phyloP scores from a whole-genome alignment of 2,888 invertebrate genomes.

The Ectropis crepuscularia region DNA sequence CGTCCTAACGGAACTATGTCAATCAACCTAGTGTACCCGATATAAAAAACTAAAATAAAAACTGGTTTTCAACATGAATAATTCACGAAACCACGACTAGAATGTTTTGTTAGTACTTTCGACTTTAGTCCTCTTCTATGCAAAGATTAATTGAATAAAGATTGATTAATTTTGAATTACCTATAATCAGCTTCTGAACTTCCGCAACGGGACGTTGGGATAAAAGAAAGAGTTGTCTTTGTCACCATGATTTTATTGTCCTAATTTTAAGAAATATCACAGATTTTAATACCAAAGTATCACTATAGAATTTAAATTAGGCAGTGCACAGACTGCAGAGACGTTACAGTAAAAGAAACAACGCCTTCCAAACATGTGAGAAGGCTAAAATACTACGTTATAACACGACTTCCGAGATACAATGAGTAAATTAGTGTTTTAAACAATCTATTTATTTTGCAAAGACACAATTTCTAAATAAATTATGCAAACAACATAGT shows the following conservation, averaged over 20 bases:
- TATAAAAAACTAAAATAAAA: constrained; percentile 9
- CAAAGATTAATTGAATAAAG: not conserved
- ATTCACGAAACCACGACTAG: not conserved
- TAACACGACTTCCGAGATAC: constrained; percentile 24
- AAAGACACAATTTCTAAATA: not conserved
- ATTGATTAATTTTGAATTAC: not conserved
- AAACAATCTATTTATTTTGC: constrained; percentile 9
- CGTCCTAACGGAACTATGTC: constrained; percentile 4
- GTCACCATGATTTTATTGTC: constrained; percentile 75
- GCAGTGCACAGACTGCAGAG: constrained; percentile 67
- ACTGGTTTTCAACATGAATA: not conserved
- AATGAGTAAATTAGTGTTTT: constrained; percentile 3
- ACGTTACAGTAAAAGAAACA: constrained; percentile 50
- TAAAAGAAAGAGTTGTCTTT: constrained; percentile 80
- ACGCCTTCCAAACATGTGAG: constrained; percentile 56
- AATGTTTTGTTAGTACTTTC: not conserved
- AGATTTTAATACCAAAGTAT: constrained; percentile 57
- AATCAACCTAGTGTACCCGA: constrained; percentile 13
- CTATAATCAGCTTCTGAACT: constrained; percentile 15
- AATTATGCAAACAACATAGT: constrained; percentile 13
- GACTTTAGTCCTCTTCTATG: not conserved
- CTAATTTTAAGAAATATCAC: constrained; percentile 63
- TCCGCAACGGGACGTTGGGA: constrained; percentile 67
- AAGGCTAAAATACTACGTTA: constrained; percentile 41
- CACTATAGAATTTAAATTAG: constrained; percentile 52